These are phyloP conservation scores for Notechis scutatus DNA, from an alignment of 2,113 vertebrate genomes.

Conservation along the genomic window DNA sequence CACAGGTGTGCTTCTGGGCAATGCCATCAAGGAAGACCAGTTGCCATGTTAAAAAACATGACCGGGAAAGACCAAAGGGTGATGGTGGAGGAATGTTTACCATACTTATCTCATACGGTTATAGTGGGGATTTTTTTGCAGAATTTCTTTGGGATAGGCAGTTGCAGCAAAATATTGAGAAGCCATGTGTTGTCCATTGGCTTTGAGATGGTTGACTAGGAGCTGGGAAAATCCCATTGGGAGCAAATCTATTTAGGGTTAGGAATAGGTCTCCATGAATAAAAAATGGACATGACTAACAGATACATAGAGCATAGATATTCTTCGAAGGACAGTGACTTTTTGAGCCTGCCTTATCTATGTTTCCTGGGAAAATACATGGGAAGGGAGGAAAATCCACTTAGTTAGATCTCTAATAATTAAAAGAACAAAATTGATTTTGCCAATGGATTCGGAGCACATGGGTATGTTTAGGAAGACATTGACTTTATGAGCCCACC, in stretches of 20 bases:
- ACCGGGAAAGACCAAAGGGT: too few relatives aligned
- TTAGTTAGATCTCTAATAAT: not conserved
- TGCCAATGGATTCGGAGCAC: not conserved
- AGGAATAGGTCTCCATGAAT: not conserved
- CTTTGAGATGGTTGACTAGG: not conserved
- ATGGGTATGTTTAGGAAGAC: not conserved
- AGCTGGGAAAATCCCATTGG: not conserved
- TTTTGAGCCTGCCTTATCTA: not conserved
- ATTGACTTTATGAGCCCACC: not conserved
- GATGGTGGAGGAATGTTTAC: not conserved
- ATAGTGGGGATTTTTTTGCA: not conserved
- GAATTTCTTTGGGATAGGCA: not conserved
- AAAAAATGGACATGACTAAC: not conserved
- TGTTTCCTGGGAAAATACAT: not conserved
- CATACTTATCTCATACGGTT: not conserved
- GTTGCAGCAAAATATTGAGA: not conserved
- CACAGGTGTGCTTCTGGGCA: too few relatives aligned
- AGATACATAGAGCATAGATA: not conserved
- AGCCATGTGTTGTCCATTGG: not conserved
- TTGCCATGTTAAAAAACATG: not conserved
- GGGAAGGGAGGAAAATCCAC: not conserved
- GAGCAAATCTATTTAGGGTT: not conserved
- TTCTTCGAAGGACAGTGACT: not conserved
- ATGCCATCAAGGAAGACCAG: not conserved
- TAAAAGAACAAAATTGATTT: not conserved